These are phyloP conservation scores for Pseudachorutes palmiensis DNA, from an alignment of 1,140 invertebrate genomes.

Conservation along the genomic window DNA sequence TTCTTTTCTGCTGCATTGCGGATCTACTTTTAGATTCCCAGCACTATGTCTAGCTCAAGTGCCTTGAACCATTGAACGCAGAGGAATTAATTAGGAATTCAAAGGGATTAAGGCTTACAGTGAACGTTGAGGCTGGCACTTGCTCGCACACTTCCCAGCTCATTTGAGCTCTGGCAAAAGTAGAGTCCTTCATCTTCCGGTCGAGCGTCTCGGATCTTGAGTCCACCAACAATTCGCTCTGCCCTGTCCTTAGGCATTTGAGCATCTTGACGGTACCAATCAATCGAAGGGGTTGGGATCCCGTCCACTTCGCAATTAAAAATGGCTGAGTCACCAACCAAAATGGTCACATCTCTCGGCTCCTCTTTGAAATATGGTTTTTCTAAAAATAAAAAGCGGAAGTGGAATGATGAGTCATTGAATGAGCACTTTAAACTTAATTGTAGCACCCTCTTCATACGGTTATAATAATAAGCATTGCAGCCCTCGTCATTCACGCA, in stretches of 20 bases:
- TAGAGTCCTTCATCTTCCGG: conserved; percentile 71
- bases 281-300: conserved; percentile 64
- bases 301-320: conserved; percentile 84
- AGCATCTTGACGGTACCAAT: conserved; percentile 82
- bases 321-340: conserved; percentile 67
- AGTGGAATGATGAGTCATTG: not conserved
- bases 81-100: conserved; percentile 1
- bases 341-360: conserved; percentile 71
- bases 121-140: conserved; percentile 65
- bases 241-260: conserved; percentile 65
- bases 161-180: conserved; percentile 69
- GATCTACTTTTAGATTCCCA: not conserved
- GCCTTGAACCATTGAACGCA: not conserved
- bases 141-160: conserved; percentile 63
- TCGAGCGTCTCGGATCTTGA: conserved; percentile 63
- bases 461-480: not conserved
- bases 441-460: conserved; percentile 3
- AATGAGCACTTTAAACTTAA: conserved; percentile 12
- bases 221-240: conserved; percentile 62
- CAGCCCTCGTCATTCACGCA: not conserved
- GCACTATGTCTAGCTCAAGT: not conserved
- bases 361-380: conserved; percentile 79
- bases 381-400: conserved; percentile 51
- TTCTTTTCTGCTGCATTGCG: not conserved
- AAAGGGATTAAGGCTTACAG: conserved; percentile 51